These are phyloP conservation scores for Castor canadensis DNA, from an alignment of 2,113 vertebrate species.

Conservation along the genomic window DNA sequence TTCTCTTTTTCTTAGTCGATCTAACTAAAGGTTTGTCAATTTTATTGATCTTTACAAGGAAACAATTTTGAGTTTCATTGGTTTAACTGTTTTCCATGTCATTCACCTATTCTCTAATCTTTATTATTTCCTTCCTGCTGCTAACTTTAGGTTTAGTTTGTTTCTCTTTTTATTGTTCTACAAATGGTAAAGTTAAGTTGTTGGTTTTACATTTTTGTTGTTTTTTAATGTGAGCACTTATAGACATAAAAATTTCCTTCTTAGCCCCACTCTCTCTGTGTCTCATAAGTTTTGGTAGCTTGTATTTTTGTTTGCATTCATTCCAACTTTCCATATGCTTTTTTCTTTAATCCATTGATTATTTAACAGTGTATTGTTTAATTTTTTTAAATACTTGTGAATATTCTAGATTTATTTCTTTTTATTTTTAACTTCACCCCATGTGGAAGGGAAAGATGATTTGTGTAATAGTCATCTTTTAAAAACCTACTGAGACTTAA, in stretches of 20 bases:
- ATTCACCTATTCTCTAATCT: not conserved
- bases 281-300: not conserved
- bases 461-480: not conserved
- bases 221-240: not conserved
- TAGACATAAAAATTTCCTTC: not conserved
- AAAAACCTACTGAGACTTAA: not conserved
- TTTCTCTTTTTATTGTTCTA: not conserved
- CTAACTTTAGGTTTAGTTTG: not conserved
- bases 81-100: not conserved
- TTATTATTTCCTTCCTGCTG: not conserved
- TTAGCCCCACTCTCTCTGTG: not conserved
- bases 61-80: not conserved
- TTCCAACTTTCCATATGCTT: not conserved
- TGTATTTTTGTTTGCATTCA: not conserved
- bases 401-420: not conserved
- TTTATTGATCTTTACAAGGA: too few relatives aligned
- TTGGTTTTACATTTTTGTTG: not conserved
- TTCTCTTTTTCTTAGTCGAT: too few relatives aligned
- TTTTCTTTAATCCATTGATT: not conserved
- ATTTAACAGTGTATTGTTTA: not conserved
- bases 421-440: not conserved
- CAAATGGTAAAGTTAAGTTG: not conserved
- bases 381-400: not conserved
- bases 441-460: not conserved
- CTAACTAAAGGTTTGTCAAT: too few relatives aligned